Evolutionary conservation across 2,797 vertebrate species (phyloP), one percentile per base, ranked within the genome.

Genomic region (Coregonus sp.): DNA sequence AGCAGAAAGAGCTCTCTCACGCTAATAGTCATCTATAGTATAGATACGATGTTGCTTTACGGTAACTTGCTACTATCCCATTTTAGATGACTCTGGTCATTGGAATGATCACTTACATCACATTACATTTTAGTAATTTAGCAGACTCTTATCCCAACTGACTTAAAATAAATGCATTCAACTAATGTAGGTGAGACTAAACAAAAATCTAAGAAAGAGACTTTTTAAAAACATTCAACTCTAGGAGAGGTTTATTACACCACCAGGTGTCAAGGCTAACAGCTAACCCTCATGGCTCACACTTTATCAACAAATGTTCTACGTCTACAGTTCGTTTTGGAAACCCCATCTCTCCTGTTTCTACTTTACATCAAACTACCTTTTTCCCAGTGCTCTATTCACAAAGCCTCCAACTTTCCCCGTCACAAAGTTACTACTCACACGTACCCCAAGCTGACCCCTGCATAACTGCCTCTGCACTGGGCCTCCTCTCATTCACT

Each of bases 391-490:
- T 14, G 65, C 6, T 33, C 2, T 67, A 14, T 67, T 11, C 59
- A 9, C 5, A 63, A 25, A 63, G 18, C 59, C 5, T 20, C 7
- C 7, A 18, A 25, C 59, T 7, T 14, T 16, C 66, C 66, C 35
- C 33, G 1, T 68, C 2, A n/a, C 6, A 61, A 35, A 16, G 37
- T 9, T 11, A 14, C 16, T 31, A 29, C 73, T 51, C 25, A 20
- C 61, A 74, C 73, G 9, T 89, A 92, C 88, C 92, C 86, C 80
- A 18, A 75, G 77, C 75, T 59, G 73, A 35, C 81, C 66, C 75
- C 77, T 80, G 82, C 91, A 92, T 92, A 20, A 85, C 83, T 85
- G 78, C 80, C 80, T 79, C 72, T 37, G 75, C 76, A 18, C 63
- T 75, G 76, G 68, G 54, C 79, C 79, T 86, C 80, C 79, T 76